Percentiles rank a stretch among this genome's conserved stretches.
Conservation (phyloP, 2,888 invertebrate species). For the Embidobia sp. region DNA sequence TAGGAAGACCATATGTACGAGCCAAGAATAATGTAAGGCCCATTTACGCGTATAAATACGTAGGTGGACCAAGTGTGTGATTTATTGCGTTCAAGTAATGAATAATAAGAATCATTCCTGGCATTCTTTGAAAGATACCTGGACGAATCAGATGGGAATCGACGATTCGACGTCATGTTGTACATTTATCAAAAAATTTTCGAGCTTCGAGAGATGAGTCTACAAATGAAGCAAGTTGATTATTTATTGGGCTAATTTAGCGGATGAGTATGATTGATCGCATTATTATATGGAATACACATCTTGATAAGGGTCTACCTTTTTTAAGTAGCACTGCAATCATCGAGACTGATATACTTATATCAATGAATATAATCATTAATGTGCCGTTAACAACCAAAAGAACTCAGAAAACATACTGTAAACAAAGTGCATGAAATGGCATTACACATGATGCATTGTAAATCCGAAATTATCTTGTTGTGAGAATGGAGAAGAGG, state of each 20-base stretch:
- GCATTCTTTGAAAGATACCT: constrained; percentile 35
- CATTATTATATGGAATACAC: constrained; percentile 4
- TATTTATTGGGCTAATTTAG: constrained; percentile 61
- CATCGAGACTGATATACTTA: constrained; percentile 35
- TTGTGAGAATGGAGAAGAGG: too few relatives aligned
- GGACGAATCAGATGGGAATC: constrained; percentile 39
- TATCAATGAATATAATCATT: constrained; percentile 53
- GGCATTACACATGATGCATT: too few relatives aligned
- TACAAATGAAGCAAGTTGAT: constrained; percentile 17
- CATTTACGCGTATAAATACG: constrained; percentile 50
- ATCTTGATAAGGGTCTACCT: constrained; percentile 36
- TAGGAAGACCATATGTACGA: constrained; percentile 12
- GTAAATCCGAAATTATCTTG: too few relatives aligned
- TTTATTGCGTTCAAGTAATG: constrained; percentile 51
- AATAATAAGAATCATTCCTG: constrained; percentile 51
- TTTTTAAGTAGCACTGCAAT: constrained; percentile 20
- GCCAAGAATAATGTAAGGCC: constrained; percentile 33
- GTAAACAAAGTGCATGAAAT: too few relatives aligned
- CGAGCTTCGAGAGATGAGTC: constrained; percentile 26
- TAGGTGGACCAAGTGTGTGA: constrained; percentile 52
- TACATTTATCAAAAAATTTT: constrained; percentile 54
- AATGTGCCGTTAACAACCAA: too few relatives aligned
- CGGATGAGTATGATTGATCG: constrained; percentile 46
- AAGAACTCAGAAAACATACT: too few relatives aligned
- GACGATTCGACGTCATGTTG: constrained; percentile 41